Conservation (phyloP, 2,888 invertebrate species). For the Mythimna albipuncta region DNA sequence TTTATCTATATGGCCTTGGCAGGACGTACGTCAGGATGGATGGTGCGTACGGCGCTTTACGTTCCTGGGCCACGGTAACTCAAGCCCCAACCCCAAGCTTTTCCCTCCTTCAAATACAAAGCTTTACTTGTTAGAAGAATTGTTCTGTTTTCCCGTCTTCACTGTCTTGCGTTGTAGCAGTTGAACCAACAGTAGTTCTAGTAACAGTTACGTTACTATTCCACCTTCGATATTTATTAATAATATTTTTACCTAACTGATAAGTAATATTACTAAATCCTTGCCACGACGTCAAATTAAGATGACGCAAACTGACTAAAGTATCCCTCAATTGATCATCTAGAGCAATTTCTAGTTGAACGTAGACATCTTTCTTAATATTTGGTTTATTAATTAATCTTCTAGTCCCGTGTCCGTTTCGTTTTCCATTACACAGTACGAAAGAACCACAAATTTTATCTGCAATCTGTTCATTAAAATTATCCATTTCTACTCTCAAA, state of each 20-base stretch:
- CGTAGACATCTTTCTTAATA: slow-evolving; percentile 63
- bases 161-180: background rate
- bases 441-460: slow-evolving; percentile 74
- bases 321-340: slow-evolving; percentile 67
- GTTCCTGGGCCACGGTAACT: too few relatives aligned
- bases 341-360: slow-evolving; percentile 67
- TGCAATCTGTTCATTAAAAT: slow-evolving; percentile 67
- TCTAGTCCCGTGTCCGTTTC: slow-evolving; percentile 19
- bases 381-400: slow-evolving; percentile 50
- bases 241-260: background rate
- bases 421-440: slow-evolving; percentile 72
- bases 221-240: background rate
- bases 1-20: too few relatives aligned
- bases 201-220: background rate
- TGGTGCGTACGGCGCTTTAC: too few relatives aligned
- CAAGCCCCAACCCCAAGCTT: too few relatives aligned
- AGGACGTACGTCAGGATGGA: too few relatives aligned
- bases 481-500: slow-evolving; percentile 70
- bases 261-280: background rate
- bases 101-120: background rate
- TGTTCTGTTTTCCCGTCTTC: background rate
- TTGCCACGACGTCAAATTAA: background rate
- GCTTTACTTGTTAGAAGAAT: background rate
- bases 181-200: background rate
- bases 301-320: slow-evolving; percentile 26